Base-by-base conservation (phyloP, 2,113 vertebrate species). In the Myrmecobius fasciatus region DNA sequence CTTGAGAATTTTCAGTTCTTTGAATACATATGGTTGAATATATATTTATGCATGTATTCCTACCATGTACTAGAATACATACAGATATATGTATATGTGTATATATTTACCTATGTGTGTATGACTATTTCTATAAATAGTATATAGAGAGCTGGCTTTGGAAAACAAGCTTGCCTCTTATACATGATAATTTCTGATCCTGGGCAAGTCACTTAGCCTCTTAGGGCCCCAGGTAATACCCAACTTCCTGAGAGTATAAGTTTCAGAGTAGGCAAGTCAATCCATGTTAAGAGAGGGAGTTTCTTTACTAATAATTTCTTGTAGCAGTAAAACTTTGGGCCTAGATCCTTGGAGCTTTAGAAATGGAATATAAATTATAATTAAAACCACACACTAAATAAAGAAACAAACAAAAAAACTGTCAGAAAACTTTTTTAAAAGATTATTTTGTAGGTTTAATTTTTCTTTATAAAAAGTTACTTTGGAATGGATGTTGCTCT, bases 1-100 rank as follows among this genome's bases (percentile, higher is more conserved):
- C 95, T 6, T 91, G 43, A 96, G 95, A 89, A 49, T 92, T 95
- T 89, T 53, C n/a, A 96, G 53, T 48, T 91, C 20, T 92, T 97
- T 95, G 8, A 90, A 67, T 97, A 94, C 49, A 89, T 93, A 49
- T 95, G 75, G 91, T 91, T 89, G 91, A 93, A 95, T 94, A 88
- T 2, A 89, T 93, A 94, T 31, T 52, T 95, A 75, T 28, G 53
- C 5, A 53, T 53, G 0, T 24, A 20, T 53, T 49, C 49, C 9
- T 49, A 49, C 49, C 9, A 49, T 49, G 49, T 49, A 0, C 49
- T 49, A 8, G 9, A 49, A 49, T 49, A 49, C 6, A 49, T 8
- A 49, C 49, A 49, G 6, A 53, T 25, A 24, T 52, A 52, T 52
- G 52, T 52, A 17, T 52, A 12, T 53, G 53, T 53, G 20, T 53